Conservation (phyloP, 2,113 vertebrate species). For the Ceuthmochares aereus region DNA sequence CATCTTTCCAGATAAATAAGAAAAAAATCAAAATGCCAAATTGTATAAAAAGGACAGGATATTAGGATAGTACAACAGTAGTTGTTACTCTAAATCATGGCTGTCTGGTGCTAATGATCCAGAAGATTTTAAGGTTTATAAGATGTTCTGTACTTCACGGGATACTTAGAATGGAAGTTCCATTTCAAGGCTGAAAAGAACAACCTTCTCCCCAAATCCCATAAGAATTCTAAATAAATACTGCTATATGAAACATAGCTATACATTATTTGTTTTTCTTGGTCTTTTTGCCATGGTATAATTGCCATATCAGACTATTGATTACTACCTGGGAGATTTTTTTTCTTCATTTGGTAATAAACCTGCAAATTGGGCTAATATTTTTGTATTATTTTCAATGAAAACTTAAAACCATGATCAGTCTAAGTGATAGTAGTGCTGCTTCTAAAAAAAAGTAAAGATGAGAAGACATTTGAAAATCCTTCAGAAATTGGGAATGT, state of each 20-base stretch:
- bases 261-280: neutral
- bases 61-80: neutral
- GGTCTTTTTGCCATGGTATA: neutral
- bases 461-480: neutral
- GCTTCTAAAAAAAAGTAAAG: neutral
- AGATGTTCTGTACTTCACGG: neutral
- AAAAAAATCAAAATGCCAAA: neutral
- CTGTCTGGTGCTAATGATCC: neutral
- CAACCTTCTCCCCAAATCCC: neutral
- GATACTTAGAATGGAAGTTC: neutral
- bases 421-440: neutral
- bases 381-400: neutral
- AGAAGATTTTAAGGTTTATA: neutral
- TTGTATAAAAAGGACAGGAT: neutral
- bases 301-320: neutral
- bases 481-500: neutral
- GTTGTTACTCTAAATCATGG: neutral
- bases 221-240: neutral
- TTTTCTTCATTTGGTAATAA: neutral
- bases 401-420: neutral
- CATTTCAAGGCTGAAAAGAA: neutral
- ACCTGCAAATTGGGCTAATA: neutral
- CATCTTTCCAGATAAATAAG: neutral
- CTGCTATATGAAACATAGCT: neutral
- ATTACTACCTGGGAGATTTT: neutral